Percentiles rank a stretch among this genome's conserved stretches.
These are phyloP conservation scores for Ostrea denselamellosa DNA, from an alignment of 1,140 invertebrate species.

Conservation along the genomic window DNA sequence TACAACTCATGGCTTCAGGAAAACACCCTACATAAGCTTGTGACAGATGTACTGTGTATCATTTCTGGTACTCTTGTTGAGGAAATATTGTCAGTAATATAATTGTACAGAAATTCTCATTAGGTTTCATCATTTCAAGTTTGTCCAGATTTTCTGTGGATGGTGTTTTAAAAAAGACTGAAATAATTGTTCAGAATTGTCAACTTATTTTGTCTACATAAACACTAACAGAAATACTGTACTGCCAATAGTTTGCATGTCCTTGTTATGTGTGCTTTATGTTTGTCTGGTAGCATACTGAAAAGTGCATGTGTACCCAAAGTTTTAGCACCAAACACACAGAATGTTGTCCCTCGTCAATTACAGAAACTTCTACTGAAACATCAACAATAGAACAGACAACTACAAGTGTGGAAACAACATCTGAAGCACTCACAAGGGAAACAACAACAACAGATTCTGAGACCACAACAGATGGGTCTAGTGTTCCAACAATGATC, in stretches of 20 bases:
- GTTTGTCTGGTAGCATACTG: not conserved
- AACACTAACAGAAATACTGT: not conserved
- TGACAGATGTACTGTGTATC: too few species aligned
- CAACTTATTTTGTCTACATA: not conserved
- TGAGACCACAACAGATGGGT: slow-evolving; percentile 1
- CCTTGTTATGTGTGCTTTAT: not conserved
- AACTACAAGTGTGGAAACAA: slow-evolving; percentile 9
- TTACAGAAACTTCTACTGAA: slow-evolving; percentile 32
- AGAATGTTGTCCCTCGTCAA: slow-evolving; percentile 20
- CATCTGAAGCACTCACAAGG: not conserved
- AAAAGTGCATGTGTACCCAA: slow-evolving; percentile 19
- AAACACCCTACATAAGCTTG: too few species aligned
- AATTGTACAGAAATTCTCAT: too few species aligned
- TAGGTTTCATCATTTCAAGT: too few species aligned
- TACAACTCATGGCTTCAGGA: too few species aligned
- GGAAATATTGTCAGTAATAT: too few species aligned
- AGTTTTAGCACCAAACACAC: slow-evolving; percentile 12
- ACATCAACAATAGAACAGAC: not conserved
- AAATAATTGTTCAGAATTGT: too few species aligned
- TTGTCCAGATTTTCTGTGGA: too few species aligned
- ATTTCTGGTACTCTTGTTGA: too few species aligned
- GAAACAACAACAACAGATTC: slow-evolving; percentile 17
- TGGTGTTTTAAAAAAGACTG: too few species aligned
- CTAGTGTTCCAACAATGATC: not conserved
- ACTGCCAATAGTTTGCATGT: not conserved